These are phyloP conservation scores for Lacanobia oleracea DNA, from an alignment of 2,888 invertebrate genomes.

Conservation along the genomic window DNA sequence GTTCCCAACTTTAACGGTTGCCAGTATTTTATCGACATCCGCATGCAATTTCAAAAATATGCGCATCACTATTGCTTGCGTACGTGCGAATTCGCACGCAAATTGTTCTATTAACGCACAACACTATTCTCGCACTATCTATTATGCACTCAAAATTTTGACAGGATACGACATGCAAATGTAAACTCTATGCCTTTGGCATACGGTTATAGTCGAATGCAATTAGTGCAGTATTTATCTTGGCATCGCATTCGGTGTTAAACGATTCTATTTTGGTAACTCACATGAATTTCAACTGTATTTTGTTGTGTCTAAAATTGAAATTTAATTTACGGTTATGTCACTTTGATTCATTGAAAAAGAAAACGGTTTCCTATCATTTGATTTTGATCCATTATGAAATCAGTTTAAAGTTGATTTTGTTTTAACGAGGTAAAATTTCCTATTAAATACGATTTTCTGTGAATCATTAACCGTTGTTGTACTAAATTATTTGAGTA, in stretches of 20 bases:
- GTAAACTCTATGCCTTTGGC: slow-evolving; percentile 22
- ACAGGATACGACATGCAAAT: slow-evolving; percentile 17
- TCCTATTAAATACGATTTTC: slow-evolving; percentile 43
- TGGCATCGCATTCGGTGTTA: slow-evolving; percentile 43
- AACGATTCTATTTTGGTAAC: slow-evolving; percentile 52
- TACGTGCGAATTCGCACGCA: slow-evolving; percentile 79
- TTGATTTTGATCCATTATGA: background rate
- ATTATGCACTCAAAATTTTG: slow-evolving; percentile 38
- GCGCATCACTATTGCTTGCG: slow-evolving; percentile 71
- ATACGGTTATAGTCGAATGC: slow-evolving; percentile 13
- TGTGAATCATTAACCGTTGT: slow-evolving; percentile 59
- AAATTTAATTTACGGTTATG: background rate
- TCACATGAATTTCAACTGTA: slow-evolving; percentile 35
- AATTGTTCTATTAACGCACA: slow-evolving; percentile 67
- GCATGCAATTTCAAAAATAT: slow-evolving; percentile 11
- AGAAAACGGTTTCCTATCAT: background rate
- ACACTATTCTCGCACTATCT: slow-evolving; percentile 57
- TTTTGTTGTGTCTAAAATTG: slow-evolving; percentile 3
- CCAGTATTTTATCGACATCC: slow-evolving; percentile 56
- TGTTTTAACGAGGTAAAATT: background rate
- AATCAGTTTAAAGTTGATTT: slow-evolving; percentile 9
- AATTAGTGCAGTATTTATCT: slow-evolving; percentile 42
- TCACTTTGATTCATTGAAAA: slow-evolving; percentile 42
- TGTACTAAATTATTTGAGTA: slow-evolving; percentile 54
- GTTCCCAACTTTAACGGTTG: slow-evolving; percentile 9